These are phyloP conservation scores for Acropora yongei DNA, from an alignment of 64 coral and sea anemone species.

Conservation along the genomic window DNA sequence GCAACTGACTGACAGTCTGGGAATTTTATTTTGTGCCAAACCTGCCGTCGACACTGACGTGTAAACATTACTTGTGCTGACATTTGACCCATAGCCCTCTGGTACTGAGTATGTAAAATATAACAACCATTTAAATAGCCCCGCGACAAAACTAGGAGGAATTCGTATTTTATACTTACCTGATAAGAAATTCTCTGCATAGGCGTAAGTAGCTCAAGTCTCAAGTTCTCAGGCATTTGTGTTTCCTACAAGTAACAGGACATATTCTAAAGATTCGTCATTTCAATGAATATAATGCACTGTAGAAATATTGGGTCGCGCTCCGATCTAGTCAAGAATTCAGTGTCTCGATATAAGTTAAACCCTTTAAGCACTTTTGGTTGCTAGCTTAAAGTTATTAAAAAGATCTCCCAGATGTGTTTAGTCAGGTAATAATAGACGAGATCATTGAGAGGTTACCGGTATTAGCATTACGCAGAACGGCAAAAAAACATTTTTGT, in stretches of 20 bases:
- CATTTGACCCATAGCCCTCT: background rate
- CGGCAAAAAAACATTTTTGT: background rate
- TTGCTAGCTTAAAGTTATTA: background rate
- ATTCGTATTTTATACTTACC: background rate
- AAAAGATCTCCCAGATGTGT: background rate
- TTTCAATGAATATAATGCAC: background rate
- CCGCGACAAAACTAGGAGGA: background rate
- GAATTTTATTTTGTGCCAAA: background rate
- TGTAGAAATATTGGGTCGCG: background rate
- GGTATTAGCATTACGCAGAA: background rate
- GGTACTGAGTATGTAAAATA: background rate
- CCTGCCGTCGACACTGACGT: background rate
- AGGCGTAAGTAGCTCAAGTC: background rate
- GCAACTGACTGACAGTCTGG: background rate
- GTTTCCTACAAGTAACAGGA: background rate
- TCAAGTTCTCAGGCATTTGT: background rate
- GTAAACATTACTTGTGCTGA: slow-evolving; percentile 5
- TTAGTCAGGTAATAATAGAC: too few species aligned
- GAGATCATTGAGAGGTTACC: too few species aligned
- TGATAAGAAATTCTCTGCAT: background rate
- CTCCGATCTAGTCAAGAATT: background rate
- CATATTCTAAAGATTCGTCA: background rate
- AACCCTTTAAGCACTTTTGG: background rate
- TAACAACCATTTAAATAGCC: background rate
- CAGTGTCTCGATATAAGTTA: background rate